A percentile compares a stretch with the other conserved stretches of the same genome.
Conservation (phyloP, 2,888 invertebrate genomes). For the Leucozona laternaria region DNA sequence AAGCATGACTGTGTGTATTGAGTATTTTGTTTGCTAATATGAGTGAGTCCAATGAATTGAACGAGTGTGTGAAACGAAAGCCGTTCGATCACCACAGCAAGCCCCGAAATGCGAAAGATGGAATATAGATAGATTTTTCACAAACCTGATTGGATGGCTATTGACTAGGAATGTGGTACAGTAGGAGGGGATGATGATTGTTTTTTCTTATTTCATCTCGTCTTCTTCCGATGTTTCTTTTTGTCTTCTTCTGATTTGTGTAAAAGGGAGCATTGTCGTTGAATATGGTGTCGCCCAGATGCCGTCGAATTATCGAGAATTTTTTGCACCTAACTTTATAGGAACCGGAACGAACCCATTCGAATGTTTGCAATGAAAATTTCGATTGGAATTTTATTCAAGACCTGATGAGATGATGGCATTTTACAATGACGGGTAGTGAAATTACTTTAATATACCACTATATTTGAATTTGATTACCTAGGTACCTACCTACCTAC, state of each 20-base stretch:
- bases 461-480: too few relatives aligned
- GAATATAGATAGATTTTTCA: constrained; percentile 83
- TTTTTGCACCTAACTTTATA: not conserved
- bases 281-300: constrained; percentile 11
- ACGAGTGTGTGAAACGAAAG: constrained; percentile 76
- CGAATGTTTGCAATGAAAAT: not conserved
- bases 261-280: constrained; percentile 69
- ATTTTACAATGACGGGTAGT: too few relatives aligned
- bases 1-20: constrained; percentile 46
- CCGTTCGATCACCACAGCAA: constrained; percentile 73
- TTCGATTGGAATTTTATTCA: not conserved
- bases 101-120: constrained; percentile 75
- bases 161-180: constrained; percentile 80
- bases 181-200: constrained; percentile 77
- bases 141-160: constrained; percentile 84
- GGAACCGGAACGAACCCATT: too few relatives aligned
- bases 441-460: too few relatives aligned
- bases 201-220: constrained; percentile 46
- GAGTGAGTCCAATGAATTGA: constrained; percentile 76
- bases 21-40: constrained; percentile 61
- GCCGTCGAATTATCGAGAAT: constrained; percentile 14
- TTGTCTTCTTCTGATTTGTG: constrained; percentile 68
- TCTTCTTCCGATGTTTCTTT: constrained; percentile 52
- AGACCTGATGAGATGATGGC: not conserved
- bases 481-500: not conserved